phyloP scores from a whole-genome alignment of 2,113 vertebrate species.

The Apistogramma diplotaenia region DNA sequence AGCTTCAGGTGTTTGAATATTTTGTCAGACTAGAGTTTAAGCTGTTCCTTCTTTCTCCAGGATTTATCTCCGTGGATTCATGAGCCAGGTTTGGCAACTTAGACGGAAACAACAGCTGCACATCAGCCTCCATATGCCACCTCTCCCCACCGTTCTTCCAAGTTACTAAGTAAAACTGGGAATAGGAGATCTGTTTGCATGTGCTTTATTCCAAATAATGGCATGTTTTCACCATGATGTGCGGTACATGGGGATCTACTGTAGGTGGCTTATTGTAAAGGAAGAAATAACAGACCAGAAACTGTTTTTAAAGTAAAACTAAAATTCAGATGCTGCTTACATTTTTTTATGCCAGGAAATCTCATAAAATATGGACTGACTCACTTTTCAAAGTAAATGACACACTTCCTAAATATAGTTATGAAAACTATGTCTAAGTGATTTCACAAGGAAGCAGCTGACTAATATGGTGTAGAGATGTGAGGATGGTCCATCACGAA shows the following conservation, averaged over 20 bases:
- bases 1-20: not conserved
- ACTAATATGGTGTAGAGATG: not conserved
- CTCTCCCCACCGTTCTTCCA: not conserved
- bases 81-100: slow-evolving; percentile 3
- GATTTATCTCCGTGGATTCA: slow-evolving; percentile 8
- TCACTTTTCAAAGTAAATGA: not conserved
- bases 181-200: not conserved
- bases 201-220: not conserved
- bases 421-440: not conserved
- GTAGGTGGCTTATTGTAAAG: not conserved
- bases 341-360: not conserved
- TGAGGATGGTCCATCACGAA: not conserved
- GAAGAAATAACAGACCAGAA: not conserved
- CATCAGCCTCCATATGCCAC: slow-evolving; percentile 24
- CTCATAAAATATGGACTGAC: not conserved
- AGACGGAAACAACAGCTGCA: slow-evolving; percentile 31
- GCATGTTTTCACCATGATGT: not conserved
- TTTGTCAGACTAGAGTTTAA: not conserved
- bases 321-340: not conserved
- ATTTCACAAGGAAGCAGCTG: not conserved
- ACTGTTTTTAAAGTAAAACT: not conserved
- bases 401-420: not conserved
- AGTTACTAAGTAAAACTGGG: not conserved
- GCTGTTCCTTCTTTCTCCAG: slow-evolving; percentile 9
- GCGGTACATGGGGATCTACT: not conserved